phyloP scores from a whole-genome alignment of 2,113 vertebrate species.

The Gallinago jamesoni region DNA sequence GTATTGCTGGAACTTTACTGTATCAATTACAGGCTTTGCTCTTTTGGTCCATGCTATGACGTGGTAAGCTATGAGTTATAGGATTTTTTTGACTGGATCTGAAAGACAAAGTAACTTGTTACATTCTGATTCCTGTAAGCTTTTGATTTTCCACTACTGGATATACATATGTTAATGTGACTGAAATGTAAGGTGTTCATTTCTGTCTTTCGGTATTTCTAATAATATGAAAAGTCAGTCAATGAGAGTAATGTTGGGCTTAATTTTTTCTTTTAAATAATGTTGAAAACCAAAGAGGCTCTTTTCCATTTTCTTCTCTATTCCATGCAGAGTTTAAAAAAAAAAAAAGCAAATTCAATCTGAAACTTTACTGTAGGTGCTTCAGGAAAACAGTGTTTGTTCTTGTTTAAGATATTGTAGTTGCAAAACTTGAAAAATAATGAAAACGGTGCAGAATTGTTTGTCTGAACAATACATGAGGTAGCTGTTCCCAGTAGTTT shows the following conservation, averaged over 20 bases:
- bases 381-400: background rate
- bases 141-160: background rate
- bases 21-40: background rate
- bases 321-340: background rate
- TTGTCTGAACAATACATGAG: background rate
- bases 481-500: background rate
- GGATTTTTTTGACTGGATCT: background rate
- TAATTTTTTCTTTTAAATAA: background rate
- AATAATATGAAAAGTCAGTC: background rate
- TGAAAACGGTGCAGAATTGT: background rate
- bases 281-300: background rate
- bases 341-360: background rate
- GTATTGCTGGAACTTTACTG: background rate
- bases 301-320: background rate
- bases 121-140: background rate
- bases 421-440: background rate
- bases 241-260: background rate
- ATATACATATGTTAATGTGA: background rate
- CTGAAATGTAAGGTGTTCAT: background rate
- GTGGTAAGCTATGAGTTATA: background rate
- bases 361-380: background rate
- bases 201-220: background rate
- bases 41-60: background rate
- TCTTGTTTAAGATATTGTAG: background rate
- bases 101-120: background rate